phyloP scores from a whole-genome alignment of 1,140 invertebrate species.

The Nomia melanderi region DNA sequence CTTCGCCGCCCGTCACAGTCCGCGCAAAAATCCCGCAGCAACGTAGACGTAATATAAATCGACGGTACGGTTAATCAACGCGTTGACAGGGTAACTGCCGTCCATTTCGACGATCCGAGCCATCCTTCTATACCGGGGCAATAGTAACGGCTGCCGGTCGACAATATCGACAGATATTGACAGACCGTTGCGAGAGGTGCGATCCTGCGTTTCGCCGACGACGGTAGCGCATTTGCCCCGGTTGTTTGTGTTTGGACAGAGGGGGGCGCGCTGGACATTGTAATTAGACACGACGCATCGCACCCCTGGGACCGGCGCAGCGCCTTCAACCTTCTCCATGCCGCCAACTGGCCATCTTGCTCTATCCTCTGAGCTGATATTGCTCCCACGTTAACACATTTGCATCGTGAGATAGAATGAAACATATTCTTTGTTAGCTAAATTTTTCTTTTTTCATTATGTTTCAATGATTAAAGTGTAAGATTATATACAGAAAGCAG shows the following conservation, averaged over 20 bases:
- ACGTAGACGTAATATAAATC: background rate
- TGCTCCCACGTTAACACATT: no score
- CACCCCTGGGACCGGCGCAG: slow-evolving; percentile 73
- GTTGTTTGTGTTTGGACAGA: slow-evolving; percentile 79
- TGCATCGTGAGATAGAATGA: no score
- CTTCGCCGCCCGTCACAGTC: background rate
- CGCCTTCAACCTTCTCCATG: slow-evolving; percentile 8
- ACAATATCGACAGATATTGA: slow-evolving; percentile 71
- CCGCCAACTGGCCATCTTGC: slow-evolving; percentile 30
- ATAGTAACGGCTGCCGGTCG: slow-evolving; percentile 22
- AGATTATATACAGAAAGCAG: no score
- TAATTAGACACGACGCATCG: slow-evolving; percentile 80
- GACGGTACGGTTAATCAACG: background rate
- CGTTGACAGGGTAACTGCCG: background rate
- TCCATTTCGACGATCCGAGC: background rate
- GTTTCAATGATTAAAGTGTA: no score
- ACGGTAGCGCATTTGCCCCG: slow-evolving; percentile 70
- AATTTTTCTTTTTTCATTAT: no score
- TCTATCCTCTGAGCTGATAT: no score
- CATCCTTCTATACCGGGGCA: background rate
- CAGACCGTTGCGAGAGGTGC: slow-evolving; percentile 62
- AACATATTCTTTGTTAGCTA: no score
- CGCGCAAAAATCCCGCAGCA: background rate
- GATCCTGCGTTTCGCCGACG: slow-evolving; percentile 52
- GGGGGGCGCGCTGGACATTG: slow-evolving; percentile 76